Percentiles rank a stretch among this genome's conserved stretches.
These are phyloP conservation scores for Phalloptychus januarius DNA, from an alignment of 2,797 vertebrate species.

Conservation along the genomic window DNA sequence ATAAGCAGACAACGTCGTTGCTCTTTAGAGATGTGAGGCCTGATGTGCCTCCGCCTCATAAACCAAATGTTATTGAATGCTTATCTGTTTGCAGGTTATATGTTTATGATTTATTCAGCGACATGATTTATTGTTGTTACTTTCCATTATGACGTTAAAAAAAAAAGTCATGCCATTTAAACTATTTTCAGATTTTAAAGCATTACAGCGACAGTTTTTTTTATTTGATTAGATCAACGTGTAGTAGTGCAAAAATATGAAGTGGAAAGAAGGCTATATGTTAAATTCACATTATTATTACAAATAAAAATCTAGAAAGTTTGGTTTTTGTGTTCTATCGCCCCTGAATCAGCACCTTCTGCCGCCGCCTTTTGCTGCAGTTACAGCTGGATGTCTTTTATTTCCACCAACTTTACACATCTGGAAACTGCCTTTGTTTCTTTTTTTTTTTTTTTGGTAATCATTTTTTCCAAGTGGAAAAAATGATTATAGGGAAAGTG, in stretches of 20 bases:
- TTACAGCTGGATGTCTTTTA: background rate
- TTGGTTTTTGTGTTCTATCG: background rate
- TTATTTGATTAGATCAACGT: background rate
- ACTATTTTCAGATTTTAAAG: background rate
- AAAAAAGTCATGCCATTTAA: background rate
- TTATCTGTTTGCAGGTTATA: slow-evolving; percentile 37
- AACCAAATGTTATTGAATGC: slow-evolving; percentile 58
- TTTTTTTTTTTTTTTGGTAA: background rate
- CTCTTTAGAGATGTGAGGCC: slow-evolving; percentile 44
- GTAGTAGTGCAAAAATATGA: background rate
- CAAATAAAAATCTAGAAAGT: background rate
- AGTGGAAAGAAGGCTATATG: background rate
- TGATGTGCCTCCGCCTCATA: slow-evolving; percentile 53
- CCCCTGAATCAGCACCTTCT: background rate
- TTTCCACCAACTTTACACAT: background rate
- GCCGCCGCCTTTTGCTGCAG: background rate
- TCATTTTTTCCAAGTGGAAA: background rate
- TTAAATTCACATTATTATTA: background rate
- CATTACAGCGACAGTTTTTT: background rate
- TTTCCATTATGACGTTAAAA: slow-evolving; percentile 41
- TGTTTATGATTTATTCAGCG: slow-evolving; percentile 70
- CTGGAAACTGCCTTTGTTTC: background rate
- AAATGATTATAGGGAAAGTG: background rate
- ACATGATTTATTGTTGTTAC: slow-evolving; percentile 53
- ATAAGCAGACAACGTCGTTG: slow-evolving; percentile 34